These are phyloP conservation scores for Bathybates hornii DNA, from an alignment of 2,113 vertebrate genomes.

Conservation along the genomic window DNA sequence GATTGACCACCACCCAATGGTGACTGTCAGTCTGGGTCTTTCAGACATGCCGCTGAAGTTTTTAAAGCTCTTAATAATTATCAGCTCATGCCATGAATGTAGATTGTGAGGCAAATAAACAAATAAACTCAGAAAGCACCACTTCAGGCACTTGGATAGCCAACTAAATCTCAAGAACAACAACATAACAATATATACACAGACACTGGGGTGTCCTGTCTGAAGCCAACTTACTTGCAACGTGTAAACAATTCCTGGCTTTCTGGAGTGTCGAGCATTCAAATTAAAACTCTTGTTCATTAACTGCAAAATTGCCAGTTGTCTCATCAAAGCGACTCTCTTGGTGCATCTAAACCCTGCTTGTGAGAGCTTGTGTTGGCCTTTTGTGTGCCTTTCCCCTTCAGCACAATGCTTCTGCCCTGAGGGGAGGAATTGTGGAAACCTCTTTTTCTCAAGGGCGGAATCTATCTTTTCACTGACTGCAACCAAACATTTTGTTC, in stretches of 20 bases:
- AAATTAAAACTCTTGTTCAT: conserved; percentile 73
- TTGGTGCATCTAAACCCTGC: conserved; percentile 42
- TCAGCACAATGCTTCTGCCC: conserved; percentile 53
- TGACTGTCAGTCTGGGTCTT: conserved; percentile 77
- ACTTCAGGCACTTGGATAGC: conserved; percentile 98
- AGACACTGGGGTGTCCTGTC: conserved; percentile 77
- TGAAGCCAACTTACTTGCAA: conserved; percentile 85
- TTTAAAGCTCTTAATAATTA: conserved; percentile 94
- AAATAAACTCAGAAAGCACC: conserved; percentile 85
- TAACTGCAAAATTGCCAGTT: conserved; percentile 31
- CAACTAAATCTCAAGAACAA: conserved; percentile 58
- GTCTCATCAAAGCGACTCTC: conserved; percentile 43
- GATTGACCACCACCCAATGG: conserved; percentile 76
- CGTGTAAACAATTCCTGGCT: conserved; percentile 84
- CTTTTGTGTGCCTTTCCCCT: conserved; percentile 44
- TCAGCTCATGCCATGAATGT: conserved; percentile 96
- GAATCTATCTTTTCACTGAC: conserved; percentile 78
- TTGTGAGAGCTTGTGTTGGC: conserved; percentile 42
- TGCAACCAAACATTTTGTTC: conserved; percentile 99
- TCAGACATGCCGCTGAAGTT: conserved; percentile 85
- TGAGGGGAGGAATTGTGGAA: conserved; percentile 50
- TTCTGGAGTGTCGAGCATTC: conserved; percentile 79
- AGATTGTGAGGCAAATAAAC: conserved; percentile 91
- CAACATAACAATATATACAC: conserved; percentile 83
- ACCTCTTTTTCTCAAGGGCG: conserved; percentile 58